Evolutionary conservation across 1,140 invertebrate genomes (phyloP).

Genomic region (Panagrolaimus sp.): DNA sequence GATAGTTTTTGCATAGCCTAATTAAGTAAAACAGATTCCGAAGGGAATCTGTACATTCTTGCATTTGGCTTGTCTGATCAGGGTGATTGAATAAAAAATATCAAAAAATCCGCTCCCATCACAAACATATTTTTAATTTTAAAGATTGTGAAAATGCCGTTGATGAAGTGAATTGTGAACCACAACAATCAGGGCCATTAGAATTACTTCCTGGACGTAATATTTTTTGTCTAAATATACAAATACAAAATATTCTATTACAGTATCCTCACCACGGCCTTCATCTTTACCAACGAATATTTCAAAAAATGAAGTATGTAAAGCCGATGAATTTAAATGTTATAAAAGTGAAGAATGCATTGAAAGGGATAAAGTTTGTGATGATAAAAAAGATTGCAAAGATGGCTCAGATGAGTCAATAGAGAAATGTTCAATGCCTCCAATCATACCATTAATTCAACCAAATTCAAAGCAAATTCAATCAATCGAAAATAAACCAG

Average conservation of each 20-base stretch:
- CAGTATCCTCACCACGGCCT: neutral
- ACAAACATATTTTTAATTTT: too few species aligned
- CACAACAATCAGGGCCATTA: neutral
- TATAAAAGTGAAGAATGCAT: neutral
- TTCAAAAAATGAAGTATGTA: neutral
- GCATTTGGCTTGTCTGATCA: too few species aligned
- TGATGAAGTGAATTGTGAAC: slow-evolving; percentile 1
- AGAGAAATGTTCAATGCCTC: neutral
- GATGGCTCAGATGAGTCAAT: slow-evolving; percentile 3
- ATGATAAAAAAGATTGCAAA: slow-evolving; percentile 8
- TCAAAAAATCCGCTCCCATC: too few species aligned
- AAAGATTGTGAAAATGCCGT: slow-evolving; percentile 4
- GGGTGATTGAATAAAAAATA: too few species aligned
- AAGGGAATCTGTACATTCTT: too few species aligned
- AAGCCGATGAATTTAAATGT: neutral
- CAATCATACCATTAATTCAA: slow-evolving; percentile 1
- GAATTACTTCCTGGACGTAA: neutral
- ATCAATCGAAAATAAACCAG: too few species aligned
- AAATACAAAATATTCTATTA: neutral
- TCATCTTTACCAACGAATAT: neutral
- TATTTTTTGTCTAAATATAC: neutral
- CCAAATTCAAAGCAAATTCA: neutral
- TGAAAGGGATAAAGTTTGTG: slow-evolving; percentile 3
- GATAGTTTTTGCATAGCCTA: too few species aligned
- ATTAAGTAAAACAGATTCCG: too few species aligned